Percentiles rank a stretch among this genome's conserved stretches.
Evolutionary conservation across 2,113 vertebrate species (phyloP).

Genomic region (Chelonoidis abingdonii): DNA sequence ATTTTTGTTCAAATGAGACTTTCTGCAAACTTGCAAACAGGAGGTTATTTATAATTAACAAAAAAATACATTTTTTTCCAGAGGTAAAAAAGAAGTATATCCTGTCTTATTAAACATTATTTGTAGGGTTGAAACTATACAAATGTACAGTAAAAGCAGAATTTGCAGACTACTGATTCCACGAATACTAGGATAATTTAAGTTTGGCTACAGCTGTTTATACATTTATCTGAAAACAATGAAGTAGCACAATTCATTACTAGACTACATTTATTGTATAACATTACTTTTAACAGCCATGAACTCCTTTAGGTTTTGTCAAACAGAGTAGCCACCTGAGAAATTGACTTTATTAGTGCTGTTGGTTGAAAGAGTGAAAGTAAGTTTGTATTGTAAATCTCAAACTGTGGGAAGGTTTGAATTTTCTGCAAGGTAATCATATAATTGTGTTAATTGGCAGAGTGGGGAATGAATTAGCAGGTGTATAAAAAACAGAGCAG

Average conservation of each 20-base stretch:
- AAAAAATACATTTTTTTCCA: neutral
- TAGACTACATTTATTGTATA: neutral
- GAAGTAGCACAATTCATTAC: conserved; percentile 9
- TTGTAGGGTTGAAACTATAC: neutral
- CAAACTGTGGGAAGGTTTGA: neutral
- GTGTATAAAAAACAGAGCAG: conserved; percentile 1
- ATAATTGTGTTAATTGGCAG: conserved; percentile 34
- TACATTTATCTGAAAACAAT: neutral
- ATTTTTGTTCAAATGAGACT: neutral
- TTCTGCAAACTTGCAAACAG: neutral
- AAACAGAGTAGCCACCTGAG: neutral
- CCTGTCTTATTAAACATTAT: neutral
- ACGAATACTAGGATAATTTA: neutral
- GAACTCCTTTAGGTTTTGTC: conserved; percentile 11
- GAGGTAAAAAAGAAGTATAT: neutral
- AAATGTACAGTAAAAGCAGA: neutral
- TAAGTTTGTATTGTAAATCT: neutral
- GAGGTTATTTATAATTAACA: neutral
- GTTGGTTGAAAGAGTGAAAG: conserved; percentile 4
- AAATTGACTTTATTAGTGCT: neutral
- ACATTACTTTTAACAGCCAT: neutral
- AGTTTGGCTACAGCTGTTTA: neutral
- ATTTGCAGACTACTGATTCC: neutral
- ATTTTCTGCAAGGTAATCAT: neutral
- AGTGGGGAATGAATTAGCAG: neutral